Conservation (phyloP, 2,113 vertebrate species). For the Corydoras maculifer region DNA sequence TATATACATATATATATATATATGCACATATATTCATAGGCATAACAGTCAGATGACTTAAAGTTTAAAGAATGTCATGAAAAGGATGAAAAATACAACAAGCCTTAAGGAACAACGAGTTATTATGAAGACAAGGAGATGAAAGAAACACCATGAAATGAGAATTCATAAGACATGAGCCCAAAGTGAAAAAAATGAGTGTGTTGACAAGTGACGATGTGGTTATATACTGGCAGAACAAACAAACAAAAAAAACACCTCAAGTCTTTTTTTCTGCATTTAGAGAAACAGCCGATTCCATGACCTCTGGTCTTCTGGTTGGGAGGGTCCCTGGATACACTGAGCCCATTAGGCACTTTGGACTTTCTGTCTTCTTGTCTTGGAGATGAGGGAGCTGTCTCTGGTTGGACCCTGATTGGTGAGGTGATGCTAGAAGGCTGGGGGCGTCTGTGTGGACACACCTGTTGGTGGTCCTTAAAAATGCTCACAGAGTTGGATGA, state of each 20-base stretch:
- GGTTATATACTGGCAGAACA: too few species aligned
- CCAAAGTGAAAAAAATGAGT: neutral
- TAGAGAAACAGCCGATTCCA: constrained; percentile 22
- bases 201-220: neutral
- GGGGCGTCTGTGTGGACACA: constrained; percentile 35
- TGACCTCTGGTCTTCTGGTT: constrained; percentile 10
- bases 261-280: constrained; percentile 41
- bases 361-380: constrained; percentile 3
- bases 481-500: constrained; percentile 48
- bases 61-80: neutral
- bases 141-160: neutral
- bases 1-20: neutral
- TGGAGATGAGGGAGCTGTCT: constrained; percentile 4
- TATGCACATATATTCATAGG: neutral
- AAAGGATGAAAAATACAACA: neutral
- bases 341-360: constrained; percentile 45
- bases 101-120: neutral
- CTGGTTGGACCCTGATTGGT: constrained; percentile 18
- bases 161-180: neutral
- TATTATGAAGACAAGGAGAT: neutral
- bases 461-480: constrained; percentile 34
- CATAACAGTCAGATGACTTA: neutral
- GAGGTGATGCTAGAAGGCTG: constrained; percentile 28
- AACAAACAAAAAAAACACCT: constrained; percentile 13
- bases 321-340: neutral